Base-by-base conservation (phyloP, 2,797 vertebrate species). In the Alfaro cultratus region DNA sequence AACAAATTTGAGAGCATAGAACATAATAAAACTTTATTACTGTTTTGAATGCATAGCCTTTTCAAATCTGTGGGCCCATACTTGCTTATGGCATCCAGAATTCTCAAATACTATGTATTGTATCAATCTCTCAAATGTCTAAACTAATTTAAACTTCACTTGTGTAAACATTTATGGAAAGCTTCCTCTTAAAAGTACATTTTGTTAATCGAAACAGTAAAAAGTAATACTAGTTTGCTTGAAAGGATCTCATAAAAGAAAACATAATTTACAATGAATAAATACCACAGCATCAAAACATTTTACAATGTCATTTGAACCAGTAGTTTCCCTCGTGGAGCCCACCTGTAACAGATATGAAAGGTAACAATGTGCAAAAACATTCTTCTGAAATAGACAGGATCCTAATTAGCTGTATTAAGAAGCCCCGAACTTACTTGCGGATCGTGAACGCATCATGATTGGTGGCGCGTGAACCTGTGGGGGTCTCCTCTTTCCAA, bases 371-470 rank as follows among this genome's bases (percentile, higher is more conserved):
- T 31, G 55, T 60, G 4, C 29, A 31, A 12, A 57, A 29, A 3
- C 12, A 60, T 31, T n/a, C 13, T 60, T 60, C 55, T 60, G 55
- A 29, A 29, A n/a, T 29, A 12, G 26, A 10, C 26, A 26, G 23
- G 53, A 55, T 55, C 53, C 3, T 57, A 57, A 57, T 29, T 57
- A 57, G 55, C 12, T 29, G 12, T 29, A 2, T 29, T 29, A 12
- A 5, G 11, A 62, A 68, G 4, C 1, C 78, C 76, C 73, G 49
- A 82, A 39, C 0, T 76, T 75, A 2, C 4, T 0, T 1, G 0
- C 0, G 51, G 77, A n/a, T 0, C 45, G 0, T 83, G 86, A 92
- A 93, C 31, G 87, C 83, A 83, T 9, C 92, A 83, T 5, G 0
- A 1, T 57, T 21, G 60, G 1, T 29, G 8, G 36, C 31, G 60